Percentiles rank a stretch among this genome's conserved stretches.
Conservation (phyloP, 2,113 vertebrate genomes). For the Chelonoidis abingdonii region DNA sequence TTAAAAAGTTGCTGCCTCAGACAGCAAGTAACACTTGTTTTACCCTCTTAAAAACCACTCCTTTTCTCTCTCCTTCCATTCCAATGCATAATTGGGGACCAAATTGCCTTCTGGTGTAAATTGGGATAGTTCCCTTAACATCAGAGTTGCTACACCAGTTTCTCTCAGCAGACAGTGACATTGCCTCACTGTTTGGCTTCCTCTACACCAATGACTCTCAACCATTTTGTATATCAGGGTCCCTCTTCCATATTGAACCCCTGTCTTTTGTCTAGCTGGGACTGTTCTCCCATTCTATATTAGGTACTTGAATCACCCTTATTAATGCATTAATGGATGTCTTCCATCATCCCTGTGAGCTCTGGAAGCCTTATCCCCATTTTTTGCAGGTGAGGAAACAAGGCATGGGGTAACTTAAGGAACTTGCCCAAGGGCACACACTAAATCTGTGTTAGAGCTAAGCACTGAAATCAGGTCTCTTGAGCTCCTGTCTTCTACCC, state of each 20-base stretch:
- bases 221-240: background rate
- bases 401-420: background rate
- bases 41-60: fast-evolving
- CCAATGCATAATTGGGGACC: fast-evolving
- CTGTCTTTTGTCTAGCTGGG: background rate
- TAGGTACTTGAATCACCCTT: background rate
- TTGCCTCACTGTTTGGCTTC: background rate
- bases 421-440: fast-evolving
- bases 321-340: background rate
- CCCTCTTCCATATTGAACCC: background rate
- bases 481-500: fast-evolving
- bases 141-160: background rate
- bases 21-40: background rate
- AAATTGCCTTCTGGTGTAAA: background rate
- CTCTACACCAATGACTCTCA: background rate
- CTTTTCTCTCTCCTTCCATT: background rate
- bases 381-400: background rate
- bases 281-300: background rate
- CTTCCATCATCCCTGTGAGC: background rate
- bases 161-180: background rate
- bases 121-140: background rate
- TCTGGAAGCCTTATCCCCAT: background rate
- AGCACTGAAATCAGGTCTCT: background rate
- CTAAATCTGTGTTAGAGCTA: background rate
- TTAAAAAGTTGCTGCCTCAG: background rate